Conservation (phyloP, 2,797 vertebrate species). For the Tapirus indicus region DNA sequence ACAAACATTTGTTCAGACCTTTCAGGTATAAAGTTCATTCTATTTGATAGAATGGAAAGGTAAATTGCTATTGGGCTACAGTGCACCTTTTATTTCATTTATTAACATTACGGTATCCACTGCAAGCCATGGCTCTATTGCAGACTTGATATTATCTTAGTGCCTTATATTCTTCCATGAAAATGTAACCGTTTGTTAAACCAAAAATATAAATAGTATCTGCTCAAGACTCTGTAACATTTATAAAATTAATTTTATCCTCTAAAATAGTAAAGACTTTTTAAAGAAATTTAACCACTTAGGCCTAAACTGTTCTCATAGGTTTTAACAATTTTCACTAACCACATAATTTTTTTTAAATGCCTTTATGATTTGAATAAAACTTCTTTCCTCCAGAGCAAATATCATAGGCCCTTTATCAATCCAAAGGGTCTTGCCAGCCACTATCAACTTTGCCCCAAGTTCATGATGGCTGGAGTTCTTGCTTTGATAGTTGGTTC, state of each 20-base stretch:
- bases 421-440: neutral
- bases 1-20: neutral
- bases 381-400: neutral
- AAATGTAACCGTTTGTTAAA: neutral
- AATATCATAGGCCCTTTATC: neutral
- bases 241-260: slow-evolving; percentile 34
- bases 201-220: slow-evolving; percentile 13
- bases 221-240: neutral
- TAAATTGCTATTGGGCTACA: neutral
- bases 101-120: neutral
- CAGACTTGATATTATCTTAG: neutral
- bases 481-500: neutral
- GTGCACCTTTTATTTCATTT: neutral
- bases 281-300: neutral
- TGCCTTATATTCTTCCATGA: neutral
- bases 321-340: neutral
- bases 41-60: neutral
- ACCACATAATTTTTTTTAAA: neutral
- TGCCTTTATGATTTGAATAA: slow-evolving; percentile 1
- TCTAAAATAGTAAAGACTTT: slow-evolving; percentile 9
- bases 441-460: neutral
- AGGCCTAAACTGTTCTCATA: neutral
- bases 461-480: neutral
- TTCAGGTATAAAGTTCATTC: neutral
- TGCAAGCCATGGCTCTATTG: neutral